Conservation (phyloP, 2,888 invertebrate species). For the Pristionchus entomophagus region DNA sequence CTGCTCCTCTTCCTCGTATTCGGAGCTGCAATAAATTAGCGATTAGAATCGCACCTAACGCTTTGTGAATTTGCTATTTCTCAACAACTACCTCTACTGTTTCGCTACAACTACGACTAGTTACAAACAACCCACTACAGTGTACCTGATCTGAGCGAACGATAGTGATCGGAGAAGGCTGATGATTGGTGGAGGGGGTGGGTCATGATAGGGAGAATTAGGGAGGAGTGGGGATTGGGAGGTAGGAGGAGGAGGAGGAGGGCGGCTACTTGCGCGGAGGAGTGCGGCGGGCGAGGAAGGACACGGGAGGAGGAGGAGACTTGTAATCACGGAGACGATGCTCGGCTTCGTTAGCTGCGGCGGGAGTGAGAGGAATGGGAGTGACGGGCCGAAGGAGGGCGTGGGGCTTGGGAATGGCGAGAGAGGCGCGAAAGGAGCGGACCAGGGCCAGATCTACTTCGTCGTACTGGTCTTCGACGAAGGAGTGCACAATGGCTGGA, state of each 20-base stretch:
- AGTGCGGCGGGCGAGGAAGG: slow-evolving; percentile 51
- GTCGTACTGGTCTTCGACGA: slow-evolving; percentile 41
- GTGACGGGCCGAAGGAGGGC: slow-evolving; percentile 51
- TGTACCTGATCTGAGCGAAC: not conserved
- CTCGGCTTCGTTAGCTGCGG: not conserved
- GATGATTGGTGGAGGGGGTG: not conserved
- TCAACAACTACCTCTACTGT: not conserved
- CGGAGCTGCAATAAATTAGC: slow-evolving; percentile 56
- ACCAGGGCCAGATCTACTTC: slow-evolving; percentile 65
- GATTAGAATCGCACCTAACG: no score
- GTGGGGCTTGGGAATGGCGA: slow-evolving; percentile 64
- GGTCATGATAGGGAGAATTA: not conserved
- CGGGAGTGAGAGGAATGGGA: not conserved
- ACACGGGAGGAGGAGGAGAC: slow-evolving; percentile 51
- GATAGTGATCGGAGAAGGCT: not conserved
- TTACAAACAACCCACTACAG: not conserved
- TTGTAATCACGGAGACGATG: slow-evolving; percentile 49
- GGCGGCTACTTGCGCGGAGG: slow-evolving; percentile 50
- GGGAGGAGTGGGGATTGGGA: not conserved
- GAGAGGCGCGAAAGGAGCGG: slow-evolving; percentile 63
- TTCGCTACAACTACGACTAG: not conserved
- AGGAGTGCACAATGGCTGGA: slow-evolving; percentile 50
- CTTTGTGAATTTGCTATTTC: not conserved
- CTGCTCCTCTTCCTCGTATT: slow-evolving; percentile 62
- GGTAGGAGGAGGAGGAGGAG: slow-evolving; percentile 48